Conservation (phyloP, 2,113 vertebrate genomes). For the Poeciliopsis retropinna region DNA sequence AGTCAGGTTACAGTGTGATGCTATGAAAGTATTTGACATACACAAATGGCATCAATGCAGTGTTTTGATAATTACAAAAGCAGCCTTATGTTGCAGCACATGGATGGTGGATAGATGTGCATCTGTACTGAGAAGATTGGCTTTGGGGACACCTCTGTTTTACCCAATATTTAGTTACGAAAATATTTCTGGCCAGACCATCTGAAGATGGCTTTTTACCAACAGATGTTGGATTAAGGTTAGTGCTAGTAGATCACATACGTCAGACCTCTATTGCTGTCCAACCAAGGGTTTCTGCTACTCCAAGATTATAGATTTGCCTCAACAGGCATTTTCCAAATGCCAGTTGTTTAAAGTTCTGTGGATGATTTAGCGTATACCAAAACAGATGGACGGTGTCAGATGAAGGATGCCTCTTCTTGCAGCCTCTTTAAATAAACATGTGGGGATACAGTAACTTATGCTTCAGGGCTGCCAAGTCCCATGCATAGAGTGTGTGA, state of each 20-base stretch:
- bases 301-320: neutral
- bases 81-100: no score
- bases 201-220: neutral
- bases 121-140: neutral
- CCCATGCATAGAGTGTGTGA: neutral
- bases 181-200: neutral
- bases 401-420: constrained; percentile 11
- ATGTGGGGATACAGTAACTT: constrained; percentile 10
- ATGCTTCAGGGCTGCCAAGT: constrained; percentile 3
- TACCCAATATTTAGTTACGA: neutral
- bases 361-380: neutral
- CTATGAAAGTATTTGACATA: constrained; percentile 19
- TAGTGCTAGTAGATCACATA: neutral
- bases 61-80: neutral
- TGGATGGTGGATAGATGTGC: neutral
- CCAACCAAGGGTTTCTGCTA: neutral
- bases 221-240: neutral
- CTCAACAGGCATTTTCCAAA: neutral
- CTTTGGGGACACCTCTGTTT: neutral
- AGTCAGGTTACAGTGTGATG: constrained; percentile 16
- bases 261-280: neutral
- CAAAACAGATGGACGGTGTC: neutral
- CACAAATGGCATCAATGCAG: constrained; percentile 6
- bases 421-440: constrained; percentile 6
- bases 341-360: neutral